These are phyloP conservation scores for Pluvianellus socialis DNA, from an alignment of 2,113 vertebrate genomes.

Conservation along the genomic window DNA sequence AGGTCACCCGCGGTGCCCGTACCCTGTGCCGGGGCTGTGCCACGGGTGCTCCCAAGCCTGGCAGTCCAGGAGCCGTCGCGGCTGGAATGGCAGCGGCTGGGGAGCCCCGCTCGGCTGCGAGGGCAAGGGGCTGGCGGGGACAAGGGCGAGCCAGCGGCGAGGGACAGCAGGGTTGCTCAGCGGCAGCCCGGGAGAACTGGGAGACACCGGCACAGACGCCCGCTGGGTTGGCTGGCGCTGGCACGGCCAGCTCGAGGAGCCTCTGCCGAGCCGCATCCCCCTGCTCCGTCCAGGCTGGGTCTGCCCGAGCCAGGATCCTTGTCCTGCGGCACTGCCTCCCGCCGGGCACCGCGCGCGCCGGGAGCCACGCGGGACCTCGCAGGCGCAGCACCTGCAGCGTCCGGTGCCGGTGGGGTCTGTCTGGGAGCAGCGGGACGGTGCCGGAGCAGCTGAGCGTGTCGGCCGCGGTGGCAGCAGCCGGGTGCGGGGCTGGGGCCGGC, in stretches of 20 bases:
- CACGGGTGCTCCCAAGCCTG: fast-evolving
- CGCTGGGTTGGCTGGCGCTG: fast-evolving
- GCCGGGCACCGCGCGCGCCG: fast-evolving
- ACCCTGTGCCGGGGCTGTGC: background rate
- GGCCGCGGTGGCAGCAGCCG: background rate
- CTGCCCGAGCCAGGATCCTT: fast-evolving
- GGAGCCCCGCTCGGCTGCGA: background rate
- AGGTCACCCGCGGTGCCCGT: fast-evolving
- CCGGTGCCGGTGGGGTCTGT: no score
- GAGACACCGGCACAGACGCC: fast-evolving
- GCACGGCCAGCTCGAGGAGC: fast-evolving
- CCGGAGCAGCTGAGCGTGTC: fast-evolving
- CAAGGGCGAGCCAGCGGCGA: background rate
- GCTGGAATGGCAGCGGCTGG: background rate
- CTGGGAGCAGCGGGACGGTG: background rate
- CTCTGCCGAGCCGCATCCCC: background rate
- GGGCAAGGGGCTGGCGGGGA: background rate
- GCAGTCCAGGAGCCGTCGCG: fast-evolving
- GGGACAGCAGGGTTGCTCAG: fast-evolving
- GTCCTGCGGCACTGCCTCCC: fast-evolving
- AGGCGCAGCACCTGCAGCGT: background rate
- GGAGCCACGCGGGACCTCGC: background rate
- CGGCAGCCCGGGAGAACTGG: background rate
- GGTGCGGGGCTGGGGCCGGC: background rate
- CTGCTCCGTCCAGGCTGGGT: fast-evolving